phyloP scores from a whole-genome alignment of 2,113 vertebrate genomes.

The Chroicocephalus ridibundus region DNA sequence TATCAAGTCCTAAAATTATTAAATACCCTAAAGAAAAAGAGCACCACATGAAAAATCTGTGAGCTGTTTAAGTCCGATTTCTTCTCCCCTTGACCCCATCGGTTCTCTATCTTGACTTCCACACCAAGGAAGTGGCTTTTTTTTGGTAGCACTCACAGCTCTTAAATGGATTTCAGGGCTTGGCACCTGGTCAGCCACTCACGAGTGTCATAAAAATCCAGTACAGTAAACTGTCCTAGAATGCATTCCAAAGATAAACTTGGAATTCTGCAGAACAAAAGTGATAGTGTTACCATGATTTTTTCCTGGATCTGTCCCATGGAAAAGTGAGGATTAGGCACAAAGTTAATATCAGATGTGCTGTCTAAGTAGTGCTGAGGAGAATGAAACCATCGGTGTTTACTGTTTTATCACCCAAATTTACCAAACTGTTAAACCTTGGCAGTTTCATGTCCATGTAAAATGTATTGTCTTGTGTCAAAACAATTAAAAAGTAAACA shows the following conservation, averaged over 20 bases:
- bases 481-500: background rate
- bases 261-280: slow-evolving; percentile 18
- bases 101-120: background rate
- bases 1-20: slow-evolving; percentile 10
- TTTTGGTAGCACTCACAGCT: background rate
- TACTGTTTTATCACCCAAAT: background rate
- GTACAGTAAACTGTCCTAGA: background rate
- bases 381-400: background rate
- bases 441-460: background rate
- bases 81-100: background rate
- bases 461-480: background rate
- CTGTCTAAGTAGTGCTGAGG: background rate
- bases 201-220: background rate
- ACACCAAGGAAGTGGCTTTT: background rate
- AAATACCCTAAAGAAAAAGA: background rate
- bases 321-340: slow-evolving; percentile 32
- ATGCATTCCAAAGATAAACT: slow-evolving; percentile 20
- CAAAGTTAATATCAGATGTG: slow-evolving; percentile 10
- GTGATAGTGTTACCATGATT: slow-evolving; percentile 28
- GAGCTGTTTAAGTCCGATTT: background rate
- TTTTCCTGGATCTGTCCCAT: slow-evolving; percentile 28
- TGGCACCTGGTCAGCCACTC: slow-evolving; percentile 3
- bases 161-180: background rate
- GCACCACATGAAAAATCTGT: background rate
- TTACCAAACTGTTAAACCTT: background rate